Percentiles rank a stretch among this genome's conserved stretches.
These are phyloP conservation scores for Labeo catla DNA, from an alignment of 2,113 vertebrate genomes.

Conservation along the genomic window DNA sequence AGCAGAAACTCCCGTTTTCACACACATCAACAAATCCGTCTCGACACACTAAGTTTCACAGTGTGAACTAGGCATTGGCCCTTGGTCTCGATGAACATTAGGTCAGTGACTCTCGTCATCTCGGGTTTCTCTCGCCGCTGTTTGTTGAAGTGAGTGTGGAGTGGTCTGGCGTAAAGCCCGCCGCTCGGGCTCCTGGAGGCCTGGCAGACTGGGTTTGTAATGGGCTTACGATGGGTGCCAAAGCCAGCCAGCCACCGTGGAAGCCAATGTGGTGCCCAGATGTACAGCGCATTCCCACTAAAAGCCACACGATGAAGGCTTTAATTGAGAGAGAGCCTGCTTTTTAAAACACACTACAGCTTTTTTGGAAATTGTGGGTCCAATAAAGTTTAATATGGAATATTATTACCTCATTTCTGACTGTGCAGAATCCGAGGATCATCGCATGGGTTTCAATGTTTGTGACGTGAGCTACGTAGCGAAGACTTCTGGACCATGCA, in stretches of 20 bases:
- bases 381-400: constrained; percentile 73
- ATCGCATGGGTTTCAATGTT: constrained; percentile 39
- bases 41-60: constrained; percentile 28
- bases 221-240: constrained; percentile 43
- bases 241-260: constrained; percentile 37
- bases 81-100: constrained; percentile 21
- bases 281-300: constrained; percentile 69
- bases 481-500: neutral
- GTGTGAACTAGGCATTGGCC: neutral
- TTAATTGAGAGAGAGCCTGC: constrained; percentile 70
- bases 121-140: constrained; percentile 20
- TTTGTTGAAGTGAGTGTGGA: constrained; percentile 35
- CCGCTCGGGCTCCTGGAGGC: constrained; percentile 42
- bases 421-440: constrained; percentile 45
- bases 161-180: constrained; percentile 43
- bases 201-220: constrained; percentile 44
- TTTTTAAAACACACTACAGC: constrained; percentile 70
- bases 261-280: constrained; percentile 70
- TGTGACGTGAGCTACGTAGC: constrained; percentile 41
- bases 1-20: neutral
- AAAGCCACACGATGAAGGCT: constrained; percentile 72
- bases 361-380: constrained; percentile 69
- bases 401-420: constrained; percentile 62
- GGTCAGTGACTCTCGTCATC: constrained; percentile 17
- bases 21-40: neutral